Evolutionary conservation across 2,888 invertebrate species (phyloP), one percentile per base, ranked within the genome.

Genomic region (Apamea monoglypha): DNA sequence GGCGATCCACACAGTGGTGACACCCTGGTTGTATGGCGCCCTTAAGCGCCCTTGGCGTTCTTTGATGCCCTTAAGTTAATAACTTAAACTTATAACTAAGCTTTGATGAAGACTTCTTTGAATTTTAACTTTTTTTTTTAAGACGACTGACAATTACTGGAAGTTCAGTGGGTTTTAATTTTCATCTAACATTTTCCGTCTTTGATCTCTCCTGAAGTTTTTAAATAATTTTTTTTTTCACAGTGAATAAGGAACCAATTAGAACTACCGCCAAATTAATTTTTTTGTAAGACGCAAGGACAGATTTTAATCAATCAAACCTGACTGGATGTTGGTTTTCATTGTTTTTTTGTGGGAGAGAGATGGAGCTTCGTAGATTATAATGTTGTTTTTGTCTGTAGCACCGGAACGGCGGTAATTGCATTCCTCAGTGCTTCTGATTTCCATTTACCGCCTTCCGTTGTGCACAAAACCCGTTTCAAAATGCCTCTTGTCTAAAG

Each of bases 401-500:
- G 47, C 61, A 66, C 10, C 4, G 6, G 29, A 32, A 56, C 7
- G 21, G 7, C 0, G 21, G 40, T 4, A 71, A 68, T 74, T 44
- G 44, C 0, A 64, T 80, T 67, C 21, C 8, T 59, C 25, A 50
- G 47, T 29, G 29, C 36, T 21, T 47, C 25, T 64, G 64, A 32
- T 59, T 80, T 32, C 47, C 1, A 36, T 18, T 32, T 29, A 32
- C 63, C 8, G 14, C 2, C 14, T 67, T 72, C 21, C 47, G 36
- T 59, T 16, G n/a, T 63, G 29, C 36, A n/a, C 25, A 21, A 29
- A 67, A 36, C 5, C 50, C 10, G 18, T 72, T 70, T 66, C 12
- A 53, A 76, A 64, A n/a, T 36, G 36, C 32, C 36, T 79, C 25
- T 68, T 40, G 25, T 69, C 56, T 47, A 32, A 72, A 70, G 50